A percentile compares a stretch with the other conserved stretches of the same genome.
These are phyloP conservation scores for Drosophila carrolli DNA, from an alignment of 1,140 invertebrate genomes.

Conservation along the genomic window DNA sequence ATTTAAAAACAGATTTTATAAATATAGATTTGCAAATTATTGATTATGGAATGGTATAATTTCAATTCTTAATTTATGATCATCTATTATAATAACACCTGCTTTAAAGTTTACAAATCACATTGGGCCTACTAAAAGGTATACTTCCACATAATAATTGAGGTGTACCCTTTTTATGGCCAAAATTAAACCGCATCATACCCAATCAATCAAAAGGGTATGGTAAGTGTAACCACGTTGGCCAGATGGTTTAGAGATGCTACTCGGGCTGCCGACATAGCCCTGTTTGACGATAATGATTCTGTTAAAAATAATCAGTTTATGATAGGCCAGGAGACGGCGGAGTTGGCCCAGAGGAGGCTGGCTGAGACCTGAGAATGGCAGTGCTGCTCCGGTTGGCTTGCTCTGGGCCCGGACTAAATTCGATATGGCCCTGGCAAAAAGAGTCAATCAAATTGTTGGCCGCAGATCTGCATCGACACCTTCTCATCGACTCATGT, in stretches of 20 bases:
- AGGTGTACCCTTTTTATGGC: too few relatives aligned
- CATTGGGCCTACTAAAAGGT: too few relatives aligned
- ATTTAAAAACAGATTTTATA: too few relatives aligned
- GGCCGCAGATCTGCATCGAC: constrained; percentile 66
- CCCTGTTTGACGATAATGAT: constrained; percentile 72
- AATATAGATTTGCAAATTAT: too few relatives aligned
- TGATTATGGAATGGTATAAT: too few relatives aligned
- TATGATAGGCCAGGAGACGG: constrained; percentile 65
- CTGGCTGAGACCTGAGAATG: constrained; percentile 20
- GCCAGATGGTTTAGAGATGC: constrained; percentile 43
- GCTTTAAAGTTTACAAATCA: too few relatives aligned
- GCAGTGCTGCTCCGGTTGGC: constrained; percentile 35
- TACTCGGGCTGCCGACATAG: constrained; percentile 43
- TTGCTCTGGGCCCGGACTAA: constrained; percentile 60
- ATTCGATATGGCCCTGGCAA: constrained; percentile 74
- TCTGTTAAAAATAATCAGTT: constrained; percentile 84
- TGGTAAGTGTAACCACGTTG: constrained; percentile 34
- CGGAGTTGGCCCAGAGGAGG: not conserved
- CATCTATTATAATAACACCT: too few relatives aligned
- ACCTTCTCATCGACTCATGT: constrained; percentile 24
- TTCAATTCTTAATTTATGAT: too few relatives aligned
- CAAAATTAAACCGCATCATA: not conserved
- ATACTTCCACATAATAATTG: too few relatives aligned
- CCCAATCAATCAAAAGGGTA: constrained; percentile 34
- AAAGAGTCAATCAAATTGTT: constrained; percentile 79